Percentiles rank a stretch among this genome's conserved stretches.
Evolutionary conservation across 2,888 invertebrate genomes (phyloP).

Genomic region (Caenorhabditis zanzibari): DNA sequence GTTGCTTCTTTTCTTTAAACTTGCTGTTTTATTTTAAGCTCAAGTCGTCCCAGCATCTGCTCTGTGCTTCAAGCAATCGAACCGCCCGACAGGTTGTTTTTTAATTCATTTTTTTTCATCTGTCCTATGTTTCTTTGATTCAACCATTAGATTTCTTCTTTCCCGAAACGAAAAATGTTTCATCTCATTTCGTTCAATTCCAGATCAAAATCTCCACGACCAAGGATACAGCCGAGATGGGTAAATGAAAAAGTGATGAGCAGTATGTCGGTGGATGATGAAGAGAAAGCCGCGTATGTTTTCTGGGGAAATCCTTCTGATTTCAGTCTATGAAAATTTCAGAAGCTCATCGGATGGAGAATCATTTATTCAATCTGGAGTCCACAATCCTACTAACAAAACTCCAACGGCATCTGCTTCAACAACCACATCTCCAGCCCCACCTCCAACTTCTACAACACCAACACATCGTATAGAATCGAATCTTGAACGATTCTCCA

Average conservation of each 20-base stretch:
- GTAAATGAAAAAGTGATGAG: conserved; percentile 83
- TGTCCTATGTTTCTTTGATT: conserved; percentile 14
- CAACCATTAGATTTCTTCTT: conserved; percentile 15
- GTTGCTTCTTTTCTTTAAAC: conserved; percentile 22
- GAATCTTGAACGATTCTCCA: conserved; percentile 72
- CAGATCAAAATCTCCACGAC: conserved; percentile 81
- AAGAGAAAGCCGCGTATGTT: conserved; percentile 68
- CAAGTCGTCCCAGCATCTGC: conserved; percentile 64
- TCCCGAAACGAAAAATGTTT: not conserved
- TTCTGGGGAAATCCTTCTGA: too few species aligned
- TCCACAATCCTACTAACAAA: conserved; percentile 42
- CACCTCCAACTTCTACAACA: conserved; percentile 30
- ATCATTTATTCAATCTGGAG: conserved; percentile 69
- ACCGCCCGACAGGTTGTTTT: conserved; percentile 61
- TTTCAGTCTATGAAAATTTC: too few species aligned
- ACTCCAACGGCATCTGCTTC: conserved; percentile 8
- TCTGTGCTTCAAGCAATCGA: conserved; percentile 67
- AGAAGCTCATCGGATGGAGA: conserved; percentile 73
- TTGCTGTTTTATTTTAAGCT: conserved; percentile 46
- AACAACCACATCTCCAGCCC: conserved; percentile 40
- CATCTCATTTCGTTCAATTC: conserved; percentile 16
- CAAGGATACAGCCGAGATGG: conserved; percentile 82
- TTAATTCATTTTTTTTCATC: conserved; percentile 14
- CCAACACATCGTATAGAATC: conserved; percentile 63
- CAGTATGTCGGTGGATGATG: conserved; percentile 81